Evolutionary conservation across 1,140 invertebrate genomes (phyloP), one percentile per base, ranked within the genome.

Genomic region (Pogonomyrmex californicus): DNA sequence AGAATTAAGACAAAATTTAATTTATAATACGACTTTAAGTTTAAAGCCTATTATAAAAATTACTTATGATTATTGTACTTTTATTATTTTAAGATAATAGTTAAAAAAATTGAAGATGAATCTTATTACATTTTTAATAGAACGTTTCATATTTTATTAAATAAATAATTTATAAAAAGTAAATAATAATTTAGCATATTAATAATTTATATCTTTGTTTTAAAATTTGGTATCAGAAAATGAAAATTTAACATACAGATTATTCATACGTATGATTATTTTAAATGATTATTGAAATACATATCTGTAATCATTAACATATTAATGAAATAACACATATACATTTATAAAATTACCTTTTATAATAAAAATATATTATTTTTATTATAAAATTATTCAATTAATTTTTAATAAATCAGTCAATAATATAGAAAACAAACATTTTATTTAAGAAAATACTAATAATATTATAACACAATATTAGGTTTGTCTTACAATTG

Each of bases 1-100:
- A n/a, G 30, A 68, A 14, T 9, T 49, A 1, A 49, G 30, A n/a
- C 9, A 70, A 23, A 41, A 3, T 60, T 60, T 5, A 63, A 62
- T 51, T 51, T 60, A 60, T 6, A 60, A 23, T 60, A 60, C n/a
- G 10, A 30, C 5, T 60, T 60, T 23, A 23, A 38, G 2, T 3
- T 23, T 5, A 7, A 23, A 60, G 10, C n/a, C 7, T 60, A 60
- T 60, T 23, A 23, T n/a, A 44, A 58, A 75, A 75, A 49, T 78
- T 51, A 63, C 23, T 49, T 44, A 30, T 60, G 3, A 38, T 75
- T 63, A 38, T n/a, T 51, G 9, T 33, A 36, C 1, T 58, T 58
- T 49, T 63, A 63, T 78, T 38, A 51, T 63, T 78, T 33, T 49
- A 63, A 5, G 6, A 63, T 58, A 14, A 76, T 60, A 76, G 33